phyloP scores from a whole-genome alignment of 2,113 vertebrate species.

The Bufo bufo region DNA sequence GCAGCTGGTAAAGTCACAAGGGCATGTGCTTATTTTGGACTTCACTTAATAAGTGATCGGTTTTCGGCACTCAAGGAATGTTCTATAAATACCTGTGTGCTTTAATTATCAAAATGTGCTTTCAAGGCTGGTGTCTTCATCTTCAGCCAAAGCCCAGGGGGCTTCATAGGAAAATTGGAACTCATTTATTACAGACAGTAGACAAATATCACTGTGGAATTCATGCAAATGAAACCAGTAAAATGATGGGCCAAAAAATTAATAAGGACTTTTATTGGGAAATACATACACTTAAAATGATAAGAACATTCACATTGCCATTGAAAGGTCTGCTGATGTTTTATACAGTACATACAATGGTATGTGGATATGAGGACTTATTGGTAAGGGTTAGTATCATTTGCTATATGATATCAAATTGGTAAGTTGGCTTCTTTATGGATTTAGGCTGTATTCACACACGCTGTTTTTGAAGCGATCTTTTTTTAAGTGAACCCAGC shows the following conservation, averaged over 20 bases:
- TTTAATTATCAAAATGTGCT: conserved; percentile 30
- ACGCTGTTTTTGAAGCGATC: no score
- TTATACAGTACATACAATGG: background rate
- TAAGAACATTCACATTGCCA: background rate
- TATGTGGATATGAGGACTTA: background rate
- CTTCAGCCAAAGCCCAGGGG: background rate
- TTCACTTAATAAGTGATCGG: conserved; percentile 12
- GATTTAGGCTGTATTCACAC: background rate
- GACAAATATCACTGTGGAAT: background rate
- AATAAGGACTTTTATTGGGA: background rate
- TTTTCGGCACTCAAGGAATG: conserved; percentile 40
- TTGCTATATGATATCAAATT: background rate
- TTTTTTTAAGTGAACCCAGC: background rate
- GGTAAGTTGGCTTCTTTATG: background rate
- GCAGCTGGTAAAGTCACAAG: conserved; percentile 48
- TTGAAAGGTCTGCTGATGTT: background rate
- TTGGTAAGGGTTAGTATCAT: background rate
- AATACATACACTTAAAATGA: background rate
- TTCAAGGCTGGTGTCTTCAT: background rate
- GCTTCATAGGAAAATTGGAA: background rate
- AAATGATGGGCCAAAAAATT: background rate
- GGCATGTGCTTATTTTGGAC: conserved; percentile 28
- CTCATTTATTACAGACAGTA: background rate
- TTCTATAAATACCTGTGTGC: conserved; percentile 41
- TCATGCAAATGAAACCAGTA: background rate